These are phyloP conservation scores for Zeuzera pyrina DNA, from an alignment of 2,888 invertebrate species.

Conservation along the genomic window DNA sequence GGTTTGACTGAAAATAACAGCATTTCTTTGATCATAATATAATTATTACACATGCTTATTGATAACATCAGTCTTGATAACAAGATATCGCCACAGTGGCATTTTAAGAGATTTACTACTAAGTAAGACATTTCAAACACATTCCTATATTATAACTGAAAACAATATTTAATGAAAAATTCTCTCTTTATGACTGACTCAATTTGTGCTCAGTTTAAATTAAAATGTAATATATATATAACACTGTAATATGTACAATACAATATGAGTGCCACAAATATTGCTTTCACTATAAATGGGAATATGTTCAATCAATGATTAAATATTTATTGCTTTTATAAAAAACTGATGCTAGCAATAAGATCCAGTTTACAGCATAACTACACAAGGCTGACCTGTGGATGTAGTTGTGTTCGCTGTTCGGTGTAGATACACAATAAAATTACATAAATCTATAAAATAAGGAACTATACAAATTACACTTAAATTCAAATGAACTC, in stretches of 20 bases:
- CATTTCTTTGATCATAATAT: background rate
- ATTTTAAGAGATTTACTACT: slow-evolving; percentile 36
- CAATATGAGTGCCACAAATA: slow-evolving; percentile 18
- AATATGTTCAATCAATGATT: slow-evolving; percentile 29
- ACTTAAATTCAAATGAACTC: slow-evolving; percentile 57
- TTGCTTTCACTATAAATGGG: slow-evolving; percentile 24
- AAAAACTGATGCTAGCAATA: slow-evolving; percentile 62
- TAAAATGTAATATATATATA: background rate
- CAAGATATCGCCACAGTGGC: slow-evolving; percentile 46
- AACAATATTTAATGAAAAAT: slow-evolving; percentile 36
- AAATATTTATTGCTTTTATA: slow-evolving; percentile 49
- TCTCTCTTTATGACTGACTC: too few relatives aligned
- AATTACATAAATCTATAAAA: slow-evolving; percentile 55
- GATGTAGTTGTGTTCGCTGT: slow-evolving; percentile 10
- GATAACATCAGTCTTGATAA: slow-evolving; percentile 62
- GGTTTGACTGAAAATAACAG: background rate
- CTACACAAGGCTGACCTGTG: slow-evolving; percentile 24
- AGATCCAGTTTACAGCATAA: slow-evolving; percentile 28
- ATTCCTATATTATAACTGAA: slow-evolving; percentile 40
- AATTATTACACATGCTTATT: slow-evolving; percentile 40
- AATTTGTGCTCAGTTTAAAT: too few relatives aligned
- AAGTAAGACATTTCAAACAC: slow-evolving; percentile 35
- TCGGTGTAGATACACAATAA: slow-evolving; percentile 19
- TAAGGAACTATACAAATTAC: slow-evolving; percentile 69
- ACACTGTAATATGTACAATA: background rate